Evolutionary conservation across 2,888 invertebrate genomes (phyloP).

Genomic region (Ophion slaviceki): DNA sequence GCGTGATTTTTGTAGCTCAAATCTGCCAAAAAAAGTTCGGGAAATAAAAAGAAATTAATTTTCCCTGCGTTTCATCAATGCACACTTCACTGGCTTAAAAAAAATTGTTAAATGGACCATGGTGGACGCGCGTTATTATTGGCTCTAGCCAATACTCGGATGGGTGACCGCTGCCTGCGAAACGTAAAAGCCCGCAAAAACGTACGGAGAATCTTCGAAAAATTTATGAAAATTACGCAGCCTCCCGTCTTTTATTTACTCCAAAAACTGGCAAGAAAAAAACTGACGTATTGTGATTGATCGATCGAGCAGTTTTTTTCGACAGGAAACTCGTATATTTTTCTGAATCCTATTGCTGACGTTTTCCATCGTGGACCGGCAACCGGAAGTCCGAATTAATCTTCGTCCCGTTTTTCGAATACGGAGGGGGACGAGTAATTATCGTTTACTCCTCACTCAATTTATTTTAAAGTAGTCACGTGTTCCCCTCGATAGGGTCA

Average conservation of each 20-base stretch:
- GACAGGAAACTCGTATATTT: constrained; percentile 14
- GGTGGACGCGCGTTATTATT: no score
- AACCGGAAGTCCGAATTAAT: constrained; percentile 54
- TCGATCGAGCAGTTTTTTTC: background rate
- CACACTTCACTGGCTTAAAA: no score
- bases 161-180: no score
- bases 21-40: no score
- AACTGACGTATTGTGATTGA: background rate
- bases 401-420: constrained; percentile 29
- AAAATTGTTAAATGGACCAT: no score
- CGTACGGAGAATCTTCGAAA: background rate
- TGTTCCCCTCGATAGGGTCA: constrained; percentile 6
- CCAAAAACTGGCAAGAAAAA: background rate
- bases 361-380: constrained; percentile 11
- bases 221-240: background rate
- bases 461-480: constrained; percentile 55
- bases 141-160: no score
- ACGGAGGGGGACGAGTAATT: constrained; percentile 36
- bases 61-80: no score
- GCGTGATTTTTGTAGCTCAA: no score
- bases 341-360: constrained; percentile 9
- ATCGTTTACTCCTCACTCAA: constrained; percentile 53
- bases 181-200: no score
- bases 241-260: background rate
- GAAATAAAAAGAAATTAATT: no score